These are phyloP conservation scores for Austrofundulus limnaeus DNA, from an alignment of 2,113 vertebrate species.

Conservation along the genomic window DNA sequence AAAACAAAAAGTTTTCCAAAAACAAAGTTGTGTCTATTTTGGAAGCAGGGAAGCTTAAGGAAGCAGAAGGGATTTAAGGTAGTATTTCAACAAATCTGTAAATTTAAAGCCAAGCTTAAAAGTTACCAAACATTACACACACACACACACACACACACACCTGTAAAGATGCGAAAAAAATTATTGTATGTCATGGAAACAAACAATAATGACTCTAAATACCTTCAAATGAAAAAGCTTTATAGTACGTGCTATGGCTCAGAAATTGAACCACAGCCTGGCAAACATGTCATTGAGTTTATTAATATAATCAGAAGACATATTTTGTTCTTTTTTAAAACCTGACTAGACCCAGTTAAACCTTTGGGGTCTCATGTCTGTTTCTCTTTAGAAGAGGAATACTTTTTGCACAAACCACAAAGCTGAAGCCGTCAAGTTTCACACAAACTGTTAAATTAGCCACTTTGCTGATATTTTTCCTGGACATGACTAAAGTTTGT, in stretches of 20 bases:
- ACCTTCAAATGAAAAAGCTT: neutral
- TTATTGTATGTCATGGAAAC: no score
- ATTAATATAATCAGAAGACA: conserved; percentile 34
- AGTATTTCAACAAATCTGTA: neutral
- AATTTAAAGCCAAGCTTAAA: neutral
- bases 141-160: no score
- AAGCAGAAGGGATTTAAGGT: neutral
- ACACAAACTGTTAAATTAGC: conserved; percentile 21
- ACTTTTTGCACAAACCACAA: conserved; percentile 16
- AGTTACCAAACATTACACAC: no score
- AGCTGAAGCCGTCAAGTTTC: conserved; percentile 19
- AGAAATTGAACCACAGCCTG: conserved; percentile 4
- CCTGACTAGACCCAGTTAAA: conserved; percentile 12
- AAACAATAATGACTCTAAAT: no score
- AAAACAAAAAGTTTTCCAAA: conserved; percentile 58
- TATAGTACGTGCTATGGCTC: neutral
- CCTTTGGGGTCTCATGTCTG: neutral
- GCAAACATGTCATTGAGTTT: conserved; percentile 25
- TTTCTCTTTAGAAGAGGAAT: conserved; percentile 13
- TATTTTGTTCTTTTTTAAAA: conserved; percentile 22
- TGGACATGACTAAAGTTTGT: neutral
- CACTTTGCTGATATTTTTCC: conserved; percentile 12
- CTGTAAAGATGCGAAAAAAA: no score
- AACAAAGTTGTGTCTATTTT: conserved; percentile 8
- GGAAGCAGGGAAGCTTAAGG: conserved; percentile 7